phyloP scores from a whole-genome alignment of 2,113 vertebrate species.

The Oncorhynchus keta region DNA sequence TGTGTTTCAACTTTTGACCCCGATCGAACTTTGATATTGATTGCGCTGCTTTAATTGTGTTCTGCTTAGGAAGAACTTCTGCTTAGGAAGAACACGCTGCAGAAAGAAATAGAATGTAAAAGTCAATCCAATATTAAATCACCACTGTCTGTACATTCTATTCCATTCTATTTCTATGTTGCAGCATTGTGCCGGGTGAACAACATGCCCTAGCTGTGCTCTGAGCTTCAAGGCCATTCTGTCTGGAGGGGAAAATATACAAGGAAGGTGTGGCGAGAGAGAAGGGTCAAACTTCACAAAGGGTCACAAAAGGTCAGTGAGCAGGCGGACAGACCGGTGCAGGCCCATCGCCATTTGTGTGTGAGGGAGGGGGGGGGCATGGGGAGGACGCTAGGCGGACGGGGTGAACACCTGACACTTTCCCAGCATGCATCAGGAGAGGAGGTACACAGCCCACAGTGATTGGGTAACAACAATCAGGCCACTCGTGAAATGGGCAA shows the following conservation, averaged over 20 bases:
- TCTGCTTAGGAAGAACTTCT: not conserved
- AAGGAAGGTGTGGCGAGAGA: slow-evolving; percentile 39
- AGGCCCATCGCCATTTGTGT: slow-evolving; percentile 72
- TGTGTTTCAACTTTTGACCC: not conserved
- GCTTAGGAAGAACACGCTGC: not conserved
- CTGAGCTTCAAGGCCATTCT: slow-evolving; percentile 75
- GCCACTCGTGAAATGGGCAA: slow-evolving; percentile 19
- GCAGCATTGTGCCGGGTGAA: slow-evolving; percentile 43
- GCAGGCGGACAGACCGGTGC: slow-evolving; percentile 68
- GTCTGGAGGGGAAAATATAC: slow-evolving; percentile 65
- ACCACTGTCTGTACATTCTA: not conserved
- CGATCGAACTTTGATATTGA: not conserved
- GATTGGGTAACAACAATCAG: slow-evolving; percentile 34
- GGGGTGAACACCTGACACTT: slow-evolving; percentile 36
- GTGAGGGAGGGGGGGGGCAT: slow-evolving; percentile 49
- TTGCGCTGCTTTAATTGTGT: not conserved
- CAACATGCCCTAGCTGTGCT: slow-evolving; percentile 33
- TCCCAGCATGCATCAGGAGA: slow-evolving; percentile 67
- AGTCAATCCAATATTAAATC: not conserved
- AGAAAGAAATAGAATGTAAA: not conserved
- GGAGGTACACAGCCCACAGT: slow-evolving; percentile 35
- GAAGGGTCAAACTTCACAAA: slow-evolving; percentile 55
- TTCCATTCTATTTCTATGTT: slow-evolving; percentile 11
- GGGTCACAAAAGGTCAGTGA: slow-evolving; percentile 29
- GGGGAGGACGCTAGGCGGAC: slow-evolving; percentile 60